A percentile compares a stretch with the other conserved stretches of the same genome.
These are phyloP conservation scores for Paramisgurnus dabryanus DNA, from an alignment of 2,113 vertebrate genomes.

Conservation along the genomic window DNA sequence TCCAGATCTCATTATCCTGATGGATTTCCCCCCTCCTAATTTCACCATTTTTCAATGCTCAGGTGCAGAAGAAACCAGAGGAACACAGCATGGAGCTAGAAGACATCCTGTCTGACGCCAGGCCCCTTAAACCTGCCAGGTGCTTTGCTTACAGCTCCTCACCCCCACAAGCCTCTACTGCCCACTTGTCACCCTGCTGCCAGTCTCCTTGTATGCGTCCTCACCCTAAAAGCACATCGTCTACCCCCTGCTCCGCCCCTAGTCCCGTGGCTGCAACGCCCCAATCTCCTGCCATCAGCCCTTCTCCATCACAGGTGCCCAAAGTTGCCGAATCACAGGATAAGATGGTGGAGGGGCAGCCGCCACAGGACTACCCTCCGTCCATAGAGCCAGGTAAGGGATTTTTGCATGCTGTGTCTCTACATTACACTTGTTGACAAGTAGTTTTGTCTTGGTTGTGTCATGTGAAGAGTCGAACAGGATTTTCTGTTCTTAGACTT, in stretches of 20 bases:
- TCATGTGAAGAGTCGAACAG: background rate
- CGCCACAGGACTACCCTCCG: conserved; percentile 77
- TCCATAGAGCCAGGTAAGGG: conserved; percentile 86
- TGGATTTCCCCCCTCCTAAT: conserved; percentile 19
- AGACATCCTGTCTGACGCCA: conserved; percentile 79
- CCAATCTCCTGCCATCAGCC: conserved; percentile 81
- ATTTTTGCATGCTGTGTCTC: background rate
- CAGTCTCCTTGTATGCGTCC: conserved; percentile 82
- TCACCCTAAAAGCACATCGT: conserved; percentile 81
- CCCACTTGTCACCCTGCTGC: conserved; percentile 87
- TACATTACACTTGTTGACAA: background rate
- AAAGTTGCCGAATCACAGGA: conserved; percentile 79
- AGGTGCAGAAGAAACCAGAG: conserved; percentile 83
- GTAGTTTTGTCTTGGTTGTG: background rate
- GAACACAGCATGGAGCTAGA: conserved; percentile 81
- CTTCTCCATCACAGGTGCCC: conserved; percentile 76
- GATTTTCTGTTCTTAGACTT: conserved; percentile 16
- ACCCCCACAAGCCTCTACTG: conserved; percentile 69
- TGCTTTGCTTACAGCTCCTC: conserved; percentile 84
- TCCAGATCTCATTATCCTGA: conserved; percentile 32
- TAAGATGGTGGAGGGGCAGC: conserved; percentile 77
- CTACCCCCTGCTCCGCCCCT: conserved; percentile 84
- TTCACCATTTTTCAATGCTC: background rate
- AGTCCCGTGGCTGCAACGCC: conserved; percentile 76
- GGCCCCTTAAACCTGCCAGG: conserved; percentile 85